Conservation (phyloP, 1,140 invertebrate genomes). For the Pseudomyrmex sp. region DNA sequence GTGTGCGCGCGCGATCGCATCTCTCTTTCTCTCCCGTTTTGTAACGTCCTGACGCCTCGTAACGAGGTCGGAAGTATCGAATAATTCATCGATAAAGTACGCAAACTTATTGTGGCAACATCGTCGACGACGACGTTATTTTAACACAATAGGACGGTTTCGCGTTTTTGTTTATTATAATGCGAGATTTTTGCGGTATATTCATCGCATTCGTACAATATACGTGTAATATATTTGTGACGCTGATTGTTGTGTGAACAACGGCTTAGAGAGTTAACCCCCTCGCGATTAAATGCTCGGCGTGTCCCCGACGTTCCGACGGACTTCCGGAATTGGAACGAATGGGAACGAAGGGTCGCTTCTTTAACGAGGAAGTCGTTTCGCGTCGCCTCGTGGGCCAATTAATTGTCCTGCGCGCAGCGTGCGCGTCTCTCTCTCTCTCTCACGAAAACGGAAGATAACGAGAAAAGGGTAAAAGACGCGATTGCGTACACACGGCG, state of each 20-base stretch:
- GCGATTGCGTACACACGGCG: too few species aligned
- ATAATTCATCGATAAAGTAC: neutral
- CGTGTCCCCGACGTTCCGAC: conserved; percentile 1
- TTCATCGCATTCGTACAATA: too few species aligned
- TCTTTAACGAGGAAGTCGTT: conserved; percentile 69
- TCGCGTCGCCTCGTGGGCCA: conserved; percentile 34
- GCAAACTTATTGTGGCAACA: neutral
- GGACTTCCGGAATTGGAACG: conserved; percentile 47
- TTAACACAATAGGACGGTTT: too few species aligned
- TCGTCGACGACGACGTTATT: neutral
- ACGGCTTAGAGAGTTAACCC: neutral
- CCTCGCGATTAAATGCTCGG: neutral
- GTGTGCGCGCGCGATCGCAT: neutral
- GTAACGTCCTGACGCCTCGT: neutral
- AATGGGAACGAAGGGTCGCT: conserved; percentile 62
- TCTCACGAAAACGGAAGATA: too few species aligned
- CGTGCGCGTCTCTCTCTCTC: neutral
- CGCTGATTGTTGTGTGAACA: conserved; percentile 31
- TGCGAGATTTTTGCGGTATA: neutral
- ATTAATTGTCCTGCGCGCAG: conserved; percentile 52
- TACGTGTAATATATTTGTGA: neutral
- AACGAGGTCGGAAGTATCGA: neutral
- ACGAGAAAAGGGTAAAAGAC: too few species aligned
- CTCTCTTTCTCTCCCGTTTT: neutral
- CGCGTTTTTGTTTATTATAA: neutral